Evolutionary conservation across 2,113 vertebrate genomes (phyloP).

Genomic region (Nanorana parkeri): DNA sequence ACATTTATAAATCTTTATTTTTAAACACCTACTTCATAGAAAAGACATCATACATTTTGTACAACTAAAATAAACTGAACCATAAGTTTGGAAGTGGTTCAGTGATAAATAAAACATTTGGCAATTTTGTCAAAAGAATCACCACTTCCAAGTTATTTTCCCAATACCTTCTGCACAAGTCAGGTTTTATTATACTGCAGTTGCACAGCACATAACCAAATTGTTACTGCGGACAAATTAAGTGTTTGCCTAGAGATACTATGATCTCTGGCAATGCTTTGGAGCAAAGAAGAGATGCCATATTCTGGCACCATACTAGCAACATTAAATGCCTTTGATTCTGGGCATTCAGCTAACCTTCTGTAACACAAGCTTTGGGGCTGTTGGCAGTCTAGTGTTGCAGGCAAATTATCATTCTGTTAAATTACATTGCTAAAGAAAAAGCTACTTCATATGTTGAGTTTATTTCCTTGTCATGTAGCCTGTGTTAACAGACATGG

Average conservation of each 20-base stretch:
- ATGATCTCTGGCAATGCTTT: background rate
- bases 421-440: conserved; percentile 1
- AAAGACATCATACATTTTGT: no score
- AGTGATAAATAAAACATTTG: no score
- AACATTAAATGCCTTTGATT: conserved; percentile 4
- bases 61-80: no score
- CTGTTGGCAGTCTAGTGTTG: background rate
- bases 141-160: no score
- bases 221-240: background rate
- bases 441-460: background rate
- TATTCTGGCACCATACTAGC: background rate
- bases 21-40: no score
- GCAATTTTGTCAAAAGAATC: no score
- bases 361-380: conserved; percentile 5
- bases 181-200: no score
- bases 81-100: no score
- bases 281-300: background rate
- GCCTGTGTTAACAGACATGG: background rate
- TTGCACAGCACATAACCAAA: no score
- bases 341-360: background rate
- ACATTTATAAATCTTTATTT: no score
- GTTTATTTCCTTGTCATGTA: background rate
- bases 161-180: no score
- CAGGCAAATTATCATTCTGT: background rate
- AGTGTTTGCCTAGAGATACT: background rate